These are phyloP conservation scores for Aphyosemion australe DNA, from an alignment of 2,113 vertebrate genomes.

Conservation along the genomic window DNA sequence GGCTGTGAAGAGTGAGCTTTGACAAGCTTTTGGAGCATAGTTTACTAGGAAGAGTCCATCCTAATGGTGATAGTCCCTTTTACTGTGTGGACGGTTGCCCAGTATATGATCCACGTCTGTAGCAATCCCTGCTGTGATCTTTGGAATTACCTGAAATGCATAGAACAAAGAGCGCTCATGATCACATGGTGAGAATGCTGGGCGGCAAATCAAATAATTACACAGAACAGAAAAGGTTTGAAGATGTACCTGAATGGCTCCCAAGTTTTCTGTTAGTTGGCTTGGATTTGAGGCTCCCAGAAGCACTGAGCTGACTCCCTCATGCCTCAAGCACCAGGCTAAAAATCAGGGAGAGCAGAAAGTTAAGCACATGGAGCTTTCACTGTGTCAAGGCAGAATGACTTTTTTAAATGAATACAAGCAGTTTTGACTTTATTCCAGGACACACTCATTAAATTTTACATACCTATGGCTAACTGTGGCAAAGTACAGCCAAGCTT, in stretches of 20 bases:
- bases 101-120: constrained; percentile 92
- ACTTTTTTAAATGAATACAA: background rate
- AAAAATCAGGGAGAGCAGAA: constrained; percentile 11
- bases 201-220: background rate
- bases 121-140: constrained; percentile 93
- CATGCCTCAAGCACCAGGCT: constrained; percentile 97
- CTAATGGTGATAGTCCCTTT: constrained; percentile 88
- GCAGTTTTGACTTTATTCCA: background rate
- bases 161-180: constrained; percentile 10
- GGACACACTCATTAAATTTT: background rate
- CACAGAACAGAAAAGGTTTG: background rate
- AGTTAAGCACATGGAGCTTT: background rate
- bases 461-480: constrained; percentile 91
- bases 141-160: constrained; percentile 89
- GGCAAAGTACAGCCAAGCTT: constrained; percentile 93
- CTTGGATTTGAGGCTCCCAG: constrained; percentile 92
- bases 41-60: constrained; percentile 38
- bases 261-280: constrained; percentile 94
- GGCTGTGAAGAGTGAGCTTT: constrained; percentile 69
- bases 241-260: constrained; percentile 89
- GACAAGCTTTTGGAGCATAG: constrained; percentile 56
- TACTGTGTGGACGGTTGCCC: constrained; percentile 94
- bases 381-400: background rate
- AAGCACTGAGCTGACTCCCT: constrained; percentile 95
- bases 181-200: background rate